Base-by-base conservation (phyloP, 2,797 vertebrate genomes). In the Takifugu ocellatus region DNA sequence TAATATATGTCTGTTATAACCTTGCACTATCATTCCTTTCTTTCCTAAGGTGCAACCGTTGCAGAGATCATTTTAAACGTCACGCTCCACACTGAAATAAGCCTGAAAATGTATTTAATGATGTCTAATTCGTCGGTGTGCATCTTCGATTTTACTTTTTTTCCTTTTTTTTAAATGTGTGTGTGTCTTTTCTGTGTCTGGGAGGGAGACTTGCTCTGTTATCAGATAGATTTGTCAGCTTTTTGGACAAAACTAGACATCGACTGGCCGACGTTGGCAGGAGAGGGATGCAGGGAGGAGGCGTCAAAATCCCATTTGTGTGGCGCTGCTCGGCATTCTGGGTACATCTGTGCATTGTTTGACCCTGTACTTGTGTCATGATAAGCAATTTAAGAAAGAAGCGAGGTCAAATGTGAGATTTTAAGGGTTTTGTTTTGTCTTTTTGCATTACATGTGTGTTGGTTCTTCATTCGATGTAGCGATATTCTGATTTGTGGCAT, bases 1-100 rank as follows among this genome's bases (percentile, higher is more conserved):
- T 86, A 85, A 88, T 87, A 89, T 90, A 88, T 90, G 83, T 89
- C 88, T 84, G 83, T 80, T 88, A 81, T 88, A 89, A 84, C 76
- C 84, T 90, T 90, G 88, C 89, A 90, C 88, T 90, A 86, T 82
- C 77, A 85, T 85, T 83, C 59, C 68, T 79, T 70, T 74, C 49
- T 77, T 80, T 83, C 60, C 68, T 85, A 65, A 76, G 60, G 81
- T 80, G 78, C 84, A 79, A 72, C 72, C 49, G 61, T 76, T 72
- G 36, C 43, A 60, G 74, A 74, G 60, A 75, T 57, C 70, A 57
- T 79, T 78, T 68, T 83, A 15, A 62, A 65, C 39, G 70, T 79
- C 62, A 48, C 61, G 57, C 54, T 44, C 72, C 79, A 72, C 55
- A 6, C 59, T 56, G 63, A 80, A 66, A 68, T 70, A 77, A 83